Evolutionary conservation across 2,113 vertebrate genomes (phyloP).

Genomic region (Bufo bufo): DNA sequence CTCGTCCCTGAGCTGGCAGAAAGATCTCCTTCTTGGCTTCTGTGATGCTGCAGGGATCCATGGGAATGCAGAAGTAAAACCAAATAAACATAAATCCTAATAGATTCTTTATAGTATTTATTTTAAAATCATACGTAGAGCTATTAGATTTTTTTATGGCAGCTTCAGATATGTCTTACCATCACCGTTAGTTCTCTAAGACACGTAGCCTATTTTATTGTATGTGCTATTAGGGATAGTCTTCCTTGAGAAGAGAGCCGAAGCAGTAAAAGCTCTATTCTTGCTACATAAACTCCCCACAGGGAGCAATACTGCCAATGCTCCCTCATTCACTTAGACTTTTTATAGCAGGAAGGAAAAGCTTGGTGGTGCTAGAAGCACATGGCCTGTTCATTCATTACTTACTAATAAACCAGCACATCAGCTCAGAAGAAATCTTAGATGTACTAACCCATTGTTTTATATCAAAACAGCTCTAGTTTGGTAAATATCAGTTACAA

Average conservation of each 20-base stretch:
- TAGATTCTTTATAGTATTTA: background rate
- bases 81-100: background rate
- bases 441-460: background rate
- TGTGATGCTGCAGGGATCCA: background rate
- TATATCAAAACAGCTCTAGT: background rate
- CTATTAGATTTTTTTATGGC: background rate
- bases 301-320: conserved; percentile 4
- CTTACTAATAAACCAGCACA: conserved; percentile 25
- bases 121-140: background rate
- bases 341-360: conserved; percentile 26
- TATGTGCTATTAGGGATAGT: background rate
- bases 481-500: background rate
- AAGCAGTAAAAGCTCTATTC: background rate
- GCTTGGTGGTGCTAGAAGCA: conserved; percentile 45
- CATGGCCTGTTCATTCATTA: conserved; percentile 19
- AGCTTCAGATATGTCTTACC: background rate
- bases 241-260: background rate
- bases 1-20: background rate
- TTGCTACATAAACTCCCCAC: background rate
- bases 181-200: background rate
- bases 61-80: background rate
- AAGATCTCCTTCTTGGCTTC: background rate
- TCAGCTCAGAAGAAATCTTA: background rate
- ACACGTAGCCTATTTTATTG: background rate
- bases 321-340: background rate